A percentile compares a stretch with the other conserved stretches of the same genome.
These are phyloP conservation scores for Enhydra lutris DNA, from an alignment of 2,113 vertebrate species.

Conservation along the genomic window DNA sequence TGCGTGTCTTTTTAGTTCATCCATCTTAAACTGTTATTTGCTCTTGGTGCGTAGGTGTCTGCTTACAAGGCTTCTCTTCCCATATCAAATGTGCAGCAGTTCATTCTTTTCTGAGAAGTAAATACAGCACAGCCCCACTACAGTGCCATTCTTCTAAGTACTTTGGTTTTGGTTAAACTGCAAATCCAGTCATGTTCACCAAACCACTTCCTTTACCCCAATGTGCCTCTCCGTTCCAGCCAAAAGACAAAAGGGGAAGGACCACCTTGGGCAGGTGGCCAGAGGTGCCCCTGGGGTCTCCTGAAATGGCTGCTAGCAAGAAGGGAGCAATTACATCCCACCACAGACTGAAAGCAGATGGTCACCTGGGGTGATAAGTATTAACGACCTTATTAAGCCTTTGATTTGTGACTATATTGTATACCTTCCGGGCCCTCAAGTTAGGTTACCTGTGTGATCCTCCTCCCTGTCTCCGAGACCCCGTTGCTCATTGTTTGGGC, in stretches of 20 bases:
- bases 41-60: constrained; percentile 55
- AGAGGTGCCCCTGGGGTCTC: constrained; percentile 14
- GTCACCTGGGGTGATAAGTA: background rate
- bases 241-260: background rate
- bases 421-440: background rate
- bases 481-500: background rate
- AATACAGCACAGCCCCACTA: background rate
- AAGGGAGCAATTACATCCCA: background rate
- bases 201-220: constrained; percentile 51
- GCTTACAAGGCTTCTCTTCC: constrained; percentile 61
- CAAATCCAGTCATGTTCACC: constrained; percentile 41
- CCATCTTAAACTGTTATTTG: constrained; percentile 58
- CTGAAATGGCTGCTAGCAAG: constrained; percentile 20
- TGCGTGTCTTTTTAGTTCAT: constrained; percentile 51
- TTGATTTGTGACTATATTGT: constrained; percentile 41
- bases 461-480: background rate
- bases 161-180: constrained; percentile 63
- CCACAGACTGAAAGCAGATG: constrained; percentile 55
- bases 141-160: constrained; percentile 15
- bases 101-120: constrained; percentile 51
- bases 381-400: background rate
- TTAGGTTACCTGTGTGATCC: background rate
- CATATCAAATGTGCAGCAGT: constrained; percentile 3
- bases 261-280: constrained; percentile 24
- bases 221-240: background rate